Evolutionary conservation across 2,888 invertebrate species (phyloP).

Genomic region (Rhopalosiphum nymphaeae): DNA sequence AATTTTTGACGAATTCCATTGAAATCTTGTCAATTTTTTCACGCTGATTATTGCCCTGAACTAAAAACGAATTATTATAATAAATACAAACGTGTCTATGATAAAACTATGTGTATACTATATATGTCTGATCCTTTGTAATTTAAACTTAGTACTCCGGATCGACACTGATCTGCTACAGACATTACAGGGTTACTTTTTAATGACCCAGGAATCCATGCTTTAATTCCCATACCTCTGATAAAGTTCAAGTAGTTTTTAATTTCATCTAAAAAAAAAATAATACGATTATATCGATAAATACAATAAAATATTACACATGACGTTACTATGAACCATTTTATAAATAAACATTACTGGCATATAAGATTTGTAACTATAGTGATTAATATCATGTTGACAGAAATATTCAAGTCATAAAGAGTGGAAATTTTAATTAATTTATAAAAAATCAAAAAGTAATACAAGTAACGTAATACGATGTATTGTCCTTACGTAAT

Average conservation of each 20-base stretch:
- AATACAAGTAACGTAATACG: background rate
- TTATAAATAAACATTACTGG: background rate
- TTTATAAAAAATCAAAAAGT: background rate
- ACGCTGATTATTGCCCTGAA: background rate
- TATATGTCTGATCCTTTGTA: slow-evolving; percentile 9
- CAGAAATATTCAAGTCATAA: background rate
- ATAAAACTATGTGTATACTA: background rate
- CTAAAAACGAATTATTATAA: background rate
- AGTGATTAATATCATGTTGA: background rate
- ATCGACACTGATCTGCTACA: slow-evolving; percentile 3
- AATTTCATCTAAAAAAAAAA: background rate
- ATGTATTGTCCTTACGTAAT: background rate
- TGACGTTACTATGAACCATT: background rate
- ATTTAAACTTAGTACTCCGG: background rate
- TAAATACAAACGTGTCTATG: background rate
- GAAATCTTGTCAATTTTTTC: background rate
- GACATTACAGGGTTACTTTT: slow-evolving; percentile 14
- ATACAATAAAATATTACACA: background rate
- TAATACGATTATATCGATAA: background rate
- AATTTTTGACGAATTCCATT: background rate
- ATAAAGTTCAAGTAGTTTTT: background rate
- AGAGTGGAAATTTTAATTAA: background rate
- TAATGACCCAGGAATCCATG: slow-evolving; percentile 25
- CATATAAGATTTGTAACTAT: background rate
- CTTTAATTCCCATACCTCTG: slow-evolving; percentile 1